phyloP scores from a whole-genome alignment of 2,797 vertebrate genomes.

The Kryptopterus vitreolus region DNA sequence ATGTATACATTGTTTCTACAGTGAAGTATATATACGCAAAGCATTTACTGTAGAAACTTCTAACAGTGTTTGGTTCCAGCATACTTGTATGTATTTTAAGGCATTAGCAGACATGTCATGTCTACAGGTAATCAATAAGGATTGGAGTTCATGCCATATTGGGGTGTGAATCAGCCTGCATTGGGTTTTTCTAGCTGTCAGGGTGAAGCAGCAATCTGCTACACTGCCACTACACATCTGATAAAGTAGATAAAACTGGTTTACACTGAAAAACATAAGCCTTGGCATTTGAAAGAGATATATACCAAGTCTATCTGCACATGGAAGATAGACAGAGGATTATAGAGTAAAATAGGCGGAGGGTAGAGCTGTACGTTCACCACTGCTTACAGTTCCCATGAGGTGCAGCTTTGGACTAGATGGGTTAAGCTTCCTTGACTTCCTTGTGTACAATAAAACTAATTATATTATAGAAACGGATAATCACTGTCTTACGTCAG shows the following conservation, averaged over 20 bases:
- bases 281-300: constrained; percentile 15
- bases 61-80: not conserved
- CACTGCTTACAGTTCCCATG: constrained; percentile 11
- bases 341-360: not conserved
- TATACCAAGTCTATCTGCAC: constrained; percentile 19
- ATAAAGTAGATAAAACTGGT: constrained; percentile 21
- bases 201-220: constrained; percentile 33
- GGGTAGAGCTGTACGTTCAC: not conserved
- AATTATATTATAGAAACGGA: too few species aligned
- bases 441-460: too few species aligned
- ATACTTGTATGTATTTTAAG: not conserved
- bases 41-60: not conserved
- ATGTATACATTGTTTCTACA: too few species aligned
- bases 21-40: too few species aligned
- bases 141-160: not conserved
- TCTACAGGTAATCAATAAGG: not conserved
- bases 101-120: not conserved
- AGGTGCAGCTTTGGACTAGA: not conserved
- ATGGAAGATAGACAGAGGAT: constrained; percentile 9
- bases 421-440: too few species aligned
- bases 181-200: constrained; percentile 15
- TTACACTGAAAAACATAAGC: constrained; percentile 26
- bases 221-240: constrained; percentile 30
- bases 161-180: not conserved
- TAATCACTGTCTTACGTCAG: too few species aligned